Percentiles rank a stretch among this genome's conserved stretches.
phyloP scores from a whole-genome alignment of 2,888 invertebrate species.

The Callyntrura guangdongensis region DNA sequence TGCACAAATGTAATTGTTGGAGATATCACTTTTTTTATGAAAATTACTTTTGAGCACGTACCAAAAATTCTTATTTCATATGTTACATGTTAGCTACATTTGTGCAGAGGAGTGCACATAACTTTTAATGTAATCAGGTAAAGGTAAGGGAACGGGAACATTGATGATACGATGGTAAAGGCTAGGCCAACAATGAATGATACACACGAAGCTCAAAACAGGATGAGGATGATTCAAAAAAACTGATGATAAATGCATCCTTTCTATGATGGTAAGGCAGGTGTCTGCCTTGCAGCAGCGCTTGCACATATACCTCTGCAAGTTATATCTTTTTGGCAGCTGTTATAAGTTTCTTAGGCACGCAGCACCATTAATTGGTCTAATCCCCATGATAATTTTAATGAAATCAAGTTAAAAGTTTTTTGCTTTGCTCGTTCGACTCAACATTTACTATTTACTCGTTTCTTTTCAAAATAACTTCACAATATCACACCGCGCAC shows the following conservation, averaged over 20 bases:
- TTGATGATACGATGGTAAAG: slow-evolving; percentile 33
- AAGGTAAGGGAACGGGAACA: slow-evolving; percentile 29
- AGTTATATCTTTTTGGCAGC: slow-evolving; percentile 19
- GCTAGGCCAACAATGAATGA: slow-evolving; percentile 13
- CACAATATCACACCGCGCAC: not conserved
- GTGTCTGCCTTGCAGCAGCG: slow-evolving; percentile 10
- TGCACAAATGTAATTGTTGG: slow-evolving; percentile 45
- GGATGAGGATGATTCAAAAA: slow-evolving; percentile 57
- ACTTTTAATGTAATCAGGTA: slow-evolving; percentile 45
- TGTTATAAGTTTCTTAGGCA: not conserved
- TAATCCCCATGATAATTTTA: too few relatives aligned
- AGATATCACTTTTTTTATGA: slow-evolving; percentile 73
- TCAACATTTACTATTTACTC: not conserved
- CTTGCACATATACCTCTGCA: not conserved
- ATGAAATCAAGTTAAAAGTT: too few relatives aligned
- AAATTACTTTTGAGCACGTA: slow-evolving; percentile 75
- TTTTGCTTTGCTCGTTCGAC: too few relatives aligned
- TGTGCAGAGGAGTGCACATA: slow-evolving; percentile 27
- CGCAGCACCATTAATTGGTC: not conserved
- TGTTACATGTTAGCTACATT: slow-evolving; percentile 41
- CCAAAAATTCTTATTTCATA: slow-evolving; percentile 65
- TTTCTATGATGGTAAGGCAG: slow-evolving; percentile 17
- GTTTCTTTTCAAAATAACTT: slow-evolving; percentile 14
- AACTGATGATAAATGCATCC: slow-evolving; percentile 53
- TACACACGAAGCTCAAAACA: slow-evolving; percentile 25